A percentile compares a stretch with the other conserved stretches of the same genome.
Evolutionary conservation across 1,140 invertebrate species (phyloP).

Genomic region (Anastrepha obliqua): DNA sequence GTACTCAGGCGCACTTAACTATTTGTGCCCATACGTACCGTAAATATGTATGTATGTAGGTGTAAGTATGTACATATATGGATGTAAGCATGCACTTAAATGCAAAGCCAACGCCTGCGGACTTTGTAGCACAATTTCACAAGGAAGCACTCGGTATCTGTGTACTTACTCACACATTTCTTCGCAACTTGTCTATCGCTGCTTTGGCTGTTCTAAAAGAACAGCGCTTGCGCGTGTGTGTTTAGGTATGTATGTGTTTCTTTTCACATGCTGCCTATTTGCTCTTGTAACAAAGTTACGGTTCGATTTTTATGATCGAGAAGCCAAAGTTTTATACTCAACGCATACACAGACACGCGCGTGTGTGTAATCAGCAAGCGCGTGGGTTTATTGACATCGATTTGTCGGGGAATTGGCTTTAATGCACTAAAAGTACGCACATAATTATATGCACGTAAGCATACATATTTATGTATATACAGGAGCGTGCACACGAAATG

Average conservation of each 20-base stretch:
- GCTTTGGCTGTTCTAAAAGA: background rate
- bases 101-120: slow-evolving; percentile 23
- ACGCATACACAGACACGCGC: background rate
- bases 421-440: slow-evolving; percentile 39
- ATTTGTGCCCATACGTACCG: background rate
- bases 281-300: slow-evolving; percentile 43
- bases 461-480: background rate
- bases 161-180: background rate
- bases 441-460: background rate
- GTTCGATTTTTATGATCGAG: slow-evolving; percentile 38
- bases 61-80: background rate
- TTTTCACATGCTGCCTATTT: background rate
- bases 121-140: slow-evolving; percentile 40
- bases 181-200: background rate
- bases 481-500: background rate
- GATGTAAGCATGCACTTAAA: background rate
- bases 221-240: background rate
- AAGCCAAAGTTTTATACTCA: slow-evolving; percentile 32
- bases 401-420: slow-evolving; percentile 44
- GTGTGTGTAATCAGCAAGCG: background rate
- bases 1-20: slow-evolving; percentile 29
- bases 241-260: background rate
- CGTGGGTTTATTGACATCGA: slow-evolving; percentile 51
- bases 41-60: background rate
- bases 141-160: background rate